These are phyloP conservation scores for Gopherus flavomarginatus DNA, from an alignment of 2,113 vertebrate genomes.

Conservation along the genomic window DNA sequence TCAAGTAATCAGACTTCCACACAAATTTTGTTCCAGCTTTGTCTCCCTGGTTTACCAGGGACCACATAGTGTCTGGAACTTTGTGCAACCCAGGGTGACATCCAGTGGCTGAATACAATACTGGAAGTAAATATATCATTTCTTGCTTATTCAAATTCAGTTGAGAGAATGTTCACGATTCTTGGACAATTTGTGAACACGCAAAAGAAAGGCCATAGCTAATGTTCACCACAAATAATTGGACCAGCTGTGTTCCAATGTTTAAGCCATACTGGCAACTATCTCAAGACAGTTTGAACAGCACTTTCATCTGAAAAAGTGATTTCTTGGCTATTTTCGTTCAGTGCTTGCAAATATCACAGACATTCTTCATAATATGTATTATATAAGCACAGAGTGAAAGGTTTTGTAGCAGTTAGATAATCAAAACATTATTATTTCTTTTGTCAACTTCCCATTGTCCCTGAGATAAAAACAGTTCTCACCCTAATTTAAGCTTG, in stretches of 20 bases:
- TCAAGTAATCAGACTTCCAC: background rate
- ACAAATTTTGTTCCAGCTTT: background rate
- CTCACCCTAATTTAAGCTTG: constrained; percentile 1
- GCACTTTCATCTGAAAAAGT: background rate
- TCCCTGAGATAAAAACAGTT: background rate
- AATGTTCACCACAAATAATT: constrained; percentile 25
- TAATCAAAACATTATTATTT: background rate
- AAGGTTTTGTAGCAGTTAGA: background rate
- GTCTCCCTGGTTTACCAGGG: background rate
- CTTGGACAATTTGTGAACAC: background rate
- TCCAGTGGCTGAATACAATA: background rate
- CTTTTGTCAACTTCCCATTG: background rate
- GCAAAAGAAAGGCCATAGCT: background rate
- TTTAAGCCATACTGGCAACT: background rate
- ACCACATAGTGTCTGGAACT: background rate
- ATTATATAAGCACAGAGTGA: background rate
- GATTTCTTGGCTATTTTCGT: constrained; percentile 1
- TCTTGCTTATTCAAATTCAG: background rate
- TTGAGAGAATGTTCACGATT: background rate
- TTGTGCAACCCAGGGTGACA: background rate
- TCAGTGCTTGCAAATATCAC: background rate
- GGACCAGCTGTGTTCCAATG: background rate
- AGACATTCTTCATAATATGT: background rate
- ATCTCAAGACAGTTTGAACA: background rate
- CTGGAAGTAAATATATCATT: background rate